Base-by-base conservation (phyloP, 2,113 vertebrate species). In the Microtus oregoni region DNA sequence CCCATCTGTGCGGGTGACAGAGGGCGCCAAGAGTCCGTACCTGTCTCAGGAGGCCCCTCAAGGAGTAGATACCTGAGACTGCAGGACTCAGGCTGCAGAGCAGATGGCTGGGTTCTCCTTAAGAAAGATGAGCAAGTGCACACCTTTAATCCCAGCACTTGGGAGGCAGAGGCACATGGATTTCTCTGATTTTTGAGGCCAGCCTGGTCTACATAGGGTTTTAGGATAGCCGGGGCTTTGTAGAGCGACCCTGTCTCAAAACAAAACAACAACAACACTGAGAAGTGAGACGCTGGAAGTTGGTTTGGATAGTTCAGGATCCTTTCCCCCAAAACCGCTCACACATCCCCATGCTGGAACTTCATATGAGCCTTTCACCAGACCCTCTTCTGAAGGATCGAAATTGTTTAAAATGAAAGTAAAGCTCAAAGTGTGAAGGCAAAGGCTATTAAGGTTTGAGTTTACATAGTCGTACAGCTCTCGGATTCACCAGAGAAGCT, bases 11-110 rank as follows among this genome's bases (percentile, higher is more conserved):
- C 14, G 4, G 76, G 28, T 3, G 3, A 63, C 22, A 2, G 24
- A 35, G 1, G 61, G 6, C 0, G 2, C 47, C 50, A 28, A 1
- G 11, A 38, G 44, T 41, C n/a, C 9, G 2, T 24, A 7, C 67
- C 44, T 30, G 5, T 50, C 35, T 52, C 35, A 19, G 73, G 47
- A 86, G 58, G 44, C 20, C 44, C 50, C 44, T 52, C 22, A 10
- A 7, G 13, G 65, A 75, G n/a, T 58, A 41, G 19, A 35, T 1
- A 5, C 77, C 78, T 63, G 41, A 72, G 55, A 32, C 11, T 32
- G 0, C 61, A 30, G 55, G 7, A 20, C 58, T 55, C 73, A 1
- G 67, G 20, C 76, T 52, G 4, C 68, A n/a, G 44, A 85, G 32
- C 24, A 32, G 22, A 73, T 26, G 70, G 55, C 63, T 26, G 28